Base-by-base conservation (phyloP, 2,113 vertebrate species). In the Solea solea region DNA sequence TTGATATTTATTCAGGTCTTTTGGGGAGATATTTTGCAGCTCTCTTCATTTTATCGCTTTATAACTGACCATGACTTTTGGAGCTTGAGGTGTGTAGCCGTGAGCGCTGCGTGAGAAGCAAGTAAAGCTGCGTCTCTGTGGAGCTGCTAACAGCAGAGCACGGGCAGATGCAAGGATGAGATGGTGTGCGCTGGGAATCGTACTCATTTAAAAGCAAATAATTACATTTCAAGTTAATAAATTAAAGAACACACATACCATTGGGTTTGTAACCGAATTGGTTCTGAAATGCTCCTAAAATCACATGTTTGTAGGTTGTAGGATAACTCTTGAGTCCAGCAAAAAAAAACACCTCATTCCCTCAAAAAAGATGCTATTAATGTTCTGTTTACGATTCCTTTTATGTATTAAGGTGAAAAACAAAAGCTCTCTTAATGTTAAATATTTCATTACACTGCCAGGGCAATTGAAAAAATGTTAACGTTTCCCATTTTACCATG, bases 381-480 rank as follows among this genome's bases (percentile, higher is more conserved):
- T 90, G 71, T 85, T 39, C 74, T 86, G 77, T 86, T 90, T 89
- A 86, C 55, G 48, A 64, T 89, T 87, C 81, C 64, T 84, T 72
- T 34, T 34, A 34, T 39, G 64, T 83, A 72, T 86, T 83, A 80
- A 80, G 69, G 81, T 84, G 21, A 21, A 80, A 87, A 91, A 90
- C 90, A 92, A 91, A 92, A 81, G 83, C 84, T 70, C 71, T 87
- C 59, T 70, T 51, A 39, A 54, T 78, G 71, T 84, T 92, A 73
- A 92, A 91, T 91, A 92, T 89, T 92, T 93, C 49, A 92, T 88
- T 60, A 72, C 55, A 67, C 86, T 83, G 76, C 85, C 78, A 86
- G 64, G 69, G 80, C 82, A 82, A 86, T 88, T 83, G 84, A 79
- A 89, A 86, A 88, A 85, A 86, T 85, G 81, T 89, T 87, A 88